Base-by-base conservation (phyloP, 2,888 invertebrate species). In the Ormyrus pomaceus region DNA sequence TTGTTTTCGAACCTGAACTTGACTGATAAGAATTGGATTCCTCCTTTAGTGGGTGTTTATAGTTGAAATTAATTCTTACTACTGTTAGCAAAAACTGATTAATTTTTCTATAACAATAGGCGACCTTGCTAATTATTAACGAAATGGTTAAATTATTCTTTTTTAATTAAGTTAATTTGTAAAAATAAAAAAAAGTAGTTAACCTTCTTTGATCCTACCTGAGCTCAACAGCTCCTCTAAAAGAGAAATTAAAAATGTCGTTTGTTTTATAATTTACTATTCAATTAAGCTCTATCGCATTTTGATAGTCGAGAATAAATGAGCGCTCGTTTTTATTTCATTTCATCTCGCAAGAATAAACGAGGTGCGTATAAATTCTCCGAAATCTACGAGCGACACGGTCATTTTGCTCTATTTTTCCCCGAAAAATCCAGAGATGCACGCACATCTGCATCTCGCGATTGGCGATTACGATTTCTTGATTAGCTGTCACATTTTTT, bases 401-500 rank as follows among this genome's bases (percentile, higher is more conserved):
- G 48, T 53, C 64, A 19, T 4, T 72, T 65, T 71, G 56, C 71
- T 81, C 70, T 73, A 45, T 61, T 74, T 77, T 78, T 55, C 11
- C 55, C 11, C 77, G 46, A 68, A 77, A 78, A 78, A 73, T 69
- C 64, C 62, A 51, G 56, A 70, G 77, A 70, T 74, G 69, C 72
- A 69, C 71, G 51, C 78, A 65, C 62, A 75, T 74, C 71, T 76
- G 79, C 72, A 69, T 62, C 66, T 53, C 19, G 71, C 72, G 81
- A 79, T 81, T 76, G 79, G 61, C 65, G 78, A 81, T 81, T 78
- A 78, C 76, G 74, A 79, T 81, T 81, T 79, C 81, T 81, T 81
- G 78, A 81, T 81, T 79, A 81, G 79, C 81, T 79, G 81, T 79
- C 81, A 79, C 75, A 75, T 81, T 81, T 81, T 81, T 79, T 81